These are phyloP conservation scores for Aphodius granarius DNA, from an alignment of 2,888 invertebrate genomes.

Conservation along the genomic window DNA sequence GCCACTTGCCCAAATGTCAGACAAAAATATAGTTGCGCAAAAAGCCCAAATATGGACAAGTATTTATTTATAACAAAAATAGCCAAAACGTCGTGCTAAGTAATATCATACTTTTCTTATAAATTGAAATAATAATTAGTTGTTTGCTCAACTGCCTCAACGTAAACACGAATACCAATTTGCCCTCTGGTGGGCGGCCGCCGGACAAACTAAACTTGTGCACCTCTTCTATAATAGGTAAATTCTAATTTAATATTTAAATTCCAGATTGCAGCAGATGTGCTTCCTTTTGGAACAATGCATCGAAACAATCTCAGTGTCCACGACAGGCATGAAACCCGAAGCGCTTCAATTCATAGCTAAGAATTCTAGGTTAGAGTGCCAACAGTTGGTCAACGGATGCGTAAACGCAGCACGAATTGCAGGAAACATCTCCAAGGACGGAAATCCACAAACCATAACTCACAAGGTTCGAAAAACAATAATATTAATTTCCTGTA, in stretches of 20 bases:
- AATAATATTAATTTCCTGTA: constrained; percentile 3
- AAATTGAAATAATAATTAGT: no score
- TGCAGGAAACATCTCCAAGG: constrained; percentile 47
- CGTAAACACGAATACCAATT: no score
- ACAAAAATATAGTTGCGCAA: no score
- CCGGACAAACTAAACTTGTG: no score
- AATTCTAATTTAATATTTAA: background rate
- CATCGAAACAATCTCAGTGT: constrained; percentile 70
- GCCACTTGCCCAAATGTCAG: no score
- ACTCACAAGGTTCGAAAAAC: constrained; percentile 52
- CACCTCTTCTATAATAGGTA: background rate
- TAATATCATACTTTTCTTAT: no score
- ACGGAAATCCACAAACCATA: constrained; percentile 49
- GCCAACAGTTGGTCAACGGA: constrained; percentile 52
- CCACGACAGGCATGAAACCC: constrained; percentile 45
- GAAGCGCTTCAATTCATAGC: constrained; percentile 49
- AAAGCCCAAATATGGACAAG: no score
- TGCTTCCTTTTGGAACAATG: constrained; percentile 76
- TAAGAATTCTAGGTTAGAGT: constrained; percentile 53
- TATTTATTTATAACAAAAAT: no score
- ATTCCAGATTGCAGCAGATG: constrained; percentile 73
- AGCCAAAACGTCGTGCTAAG: no score
- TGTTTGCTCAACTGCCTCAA: no score
- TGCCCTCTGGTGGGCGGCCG: no score
- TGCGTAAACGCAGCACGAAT: constrained; percentile 53